Conservation (phyloP, 2,888 invertebrate genomes). For the Oegoconia quadripuncta region DNA sequence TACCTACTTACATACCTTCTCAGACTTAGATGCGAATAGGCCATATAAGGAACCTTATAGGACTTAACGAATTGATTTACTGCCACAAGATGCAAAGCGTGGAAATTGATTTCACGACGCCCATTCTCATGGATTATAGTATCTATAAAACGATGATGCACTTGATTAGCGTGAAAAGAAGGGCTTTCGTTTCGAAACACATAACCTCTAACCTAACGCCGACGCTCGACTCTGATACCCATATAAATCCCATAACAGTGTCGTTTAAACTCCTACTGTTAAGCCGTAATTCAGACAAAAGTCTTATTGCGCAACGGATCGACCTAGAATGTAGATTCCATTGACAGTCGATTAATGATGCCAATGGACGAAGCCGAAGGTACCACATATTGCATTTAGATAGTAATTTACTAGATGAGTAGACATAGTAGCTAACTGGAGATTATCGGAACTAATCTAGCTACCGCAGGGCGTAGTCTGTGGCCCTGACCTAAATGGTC, state of each 20-base stretch:
- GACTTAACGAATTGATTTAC: conserved; percentile 37
- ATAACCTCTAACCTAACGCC: conserved; percentile 15
- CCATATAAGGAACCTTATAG: conserved; percentile 45
- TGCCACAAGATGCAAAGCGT: conserved; percentile 14
- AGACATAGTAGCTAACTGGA: not conserved
- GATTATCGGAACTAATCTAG: conserved; percentile 13
- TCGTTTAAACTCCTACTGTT: not conserved
- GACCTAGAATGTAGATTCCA: conserved; percentile 25
- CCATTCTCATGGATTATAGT: conserved; percentile 21
- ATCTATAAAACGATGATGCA: conserved; percentile 10
- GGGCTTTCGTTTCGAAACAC: conserved; percentile 21
- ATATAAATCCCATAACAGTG: conserved; percentile 17
- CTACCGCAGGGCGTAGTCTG: conserved; percentile 41
- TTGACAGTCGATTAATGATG: conserved; percentile 33
- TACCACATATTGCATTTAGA: not conserved
- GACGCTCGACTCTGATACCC: conserved; percentile 12
- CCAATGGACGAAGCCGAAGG: not conserved
- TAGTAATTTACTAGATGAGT: not conserved
- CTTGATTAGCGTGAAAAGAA: conserved; percentile 17
- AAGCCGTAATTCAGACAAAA: not conserved
- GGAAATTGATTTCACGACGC: conserved; percentile 30
- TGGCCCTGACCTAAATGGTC: conserved; percentile 50
- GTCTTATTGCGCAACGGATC: conserved; percentile 2
- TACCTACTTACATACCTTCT: not conserved
- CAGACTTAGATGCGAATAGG: conserved; percentile 23